Evolutionary conservation across 2,113 vertebrate species (phyloP), one percentile per base, ranked within the genome.

Genomic region (Eptesicus fuscus): DNA sequence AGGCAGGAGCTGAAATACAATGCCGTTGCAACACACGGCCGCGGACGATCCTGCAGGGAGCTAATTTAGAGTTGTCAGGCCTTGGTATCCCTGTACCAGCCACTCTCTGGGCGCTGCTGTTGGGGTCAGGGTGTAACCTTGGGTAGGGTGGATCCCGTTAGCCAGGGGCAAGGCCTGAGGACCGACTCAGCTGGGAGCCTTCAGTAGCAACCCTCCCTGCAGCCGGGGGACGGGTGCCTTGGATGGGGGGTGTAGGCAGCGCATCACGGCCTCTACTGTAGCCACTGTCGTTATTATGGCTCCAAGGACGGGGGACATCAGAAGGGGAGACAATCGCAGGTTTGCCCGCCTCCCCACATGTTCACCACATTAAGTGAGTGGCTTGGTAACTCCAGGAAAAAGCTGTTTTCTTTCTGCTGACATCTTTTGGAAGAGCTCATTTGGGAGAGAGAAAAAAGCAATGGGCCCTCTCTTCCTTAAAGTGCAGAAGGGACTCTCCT

Each of bases 321-420:
- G 77, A 91, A 67, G 8, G 4, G 35, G 82, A 92, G 74, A 23
- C 35, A 12, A 25, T 49, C 63, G 3, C 1, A 44, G 53, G 30
- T n/a, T 71, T 87, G 70, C 76, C 63, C 30, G 63, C 70, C 30
- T 67, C 71, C 37, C 76, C 77, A 35, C 74, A 17, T 7, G 17
- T 59, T 49, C 77, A 74, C 61, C 56, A 37, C 47, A 35, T 89
- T 73, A 85, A 71, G 40, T 44, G 91, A 22, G 35, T 35, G 80
- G 53, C 22, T 69, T 32, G 23, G 32, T 90, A 85, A 44, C 12
- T 51, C 53, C 51, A 71, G 69, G 69, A 73, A 74, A 61, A 88
- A 70, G 47, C n/a, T 18, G 18, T 61, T 92, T 93, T 42, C 51
- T 92, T 82, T 95, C 53, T 84, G 16, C 95, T 89, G 87, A 82